phyloP scores from a whole-genome alignment of 1,140 invertebrate genomes.

The Hydropsyche tenuis region DNA sequence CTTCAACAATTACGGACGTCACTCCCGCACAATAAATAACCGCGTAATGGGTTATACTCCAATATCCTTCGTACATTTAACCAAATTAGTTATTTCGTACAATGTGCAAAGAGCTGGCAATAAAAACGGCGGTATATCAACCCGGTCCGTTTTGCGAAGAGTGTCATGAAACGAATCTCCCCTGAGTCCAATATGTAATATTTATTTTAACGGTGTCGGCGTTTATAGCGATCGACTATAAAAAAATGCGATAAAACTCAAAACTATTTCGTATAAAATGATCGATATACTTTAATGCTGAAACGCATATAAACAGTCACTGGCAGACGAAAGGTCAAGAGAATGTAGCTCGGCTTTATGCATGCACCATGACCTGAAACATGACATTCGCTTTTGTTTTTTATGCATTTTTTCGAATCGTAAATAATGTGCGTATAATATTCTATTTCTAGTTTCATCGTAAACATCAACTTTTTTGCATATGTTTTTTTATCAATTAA shows the following conservation, averaged over 20 bases:
- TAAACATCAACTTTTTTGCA: neutral
- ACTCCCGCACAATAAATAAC: too few species aligned
- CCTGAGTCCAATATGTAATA: too few species aligned
- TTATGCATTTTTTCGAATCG: neutral
- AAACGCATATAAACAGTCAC: constrained; percentile 22
- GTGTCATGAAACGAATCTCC: too few species aligned
- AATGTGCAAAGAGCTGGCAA: too few species aligned
- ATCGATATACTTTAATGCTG: constrained; percentile 1
- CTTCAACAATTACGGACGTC: too few species aligned
- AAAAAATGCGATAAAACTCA: constrained; percentile 8
- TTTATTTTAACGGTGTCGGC: too few species aligned
- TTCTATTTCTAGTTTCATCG: neutral
- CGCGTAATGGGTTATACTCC: too few species aligned
- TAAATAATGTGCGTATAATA: too few species aligned
- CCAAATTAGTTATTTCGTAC: too few species aligned
- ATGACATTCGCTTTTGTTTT: constrained; percentile 7
- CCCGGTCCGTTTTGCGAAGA: too few species aligned
- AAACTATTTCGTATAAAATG: neutral
- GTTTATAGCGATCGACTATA: constrained; percentile 5
- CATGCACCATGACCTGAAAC: constrained; percentile 27
- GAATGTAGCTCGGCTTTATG: neutral
- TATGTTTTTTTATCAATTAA: constrained; percentile 2
- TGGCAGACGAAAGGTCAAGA: constrained; percentile 10
- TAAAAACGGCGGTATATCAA: too few species aligned
- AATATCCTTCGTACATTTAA: too few species aligned